Percentiles rank a stretch among this genome's conserved stretches.
phyloP scores from a whole-genome alignment of 2,113 vertebrate species.

The Anser cygnoides region DNA sequence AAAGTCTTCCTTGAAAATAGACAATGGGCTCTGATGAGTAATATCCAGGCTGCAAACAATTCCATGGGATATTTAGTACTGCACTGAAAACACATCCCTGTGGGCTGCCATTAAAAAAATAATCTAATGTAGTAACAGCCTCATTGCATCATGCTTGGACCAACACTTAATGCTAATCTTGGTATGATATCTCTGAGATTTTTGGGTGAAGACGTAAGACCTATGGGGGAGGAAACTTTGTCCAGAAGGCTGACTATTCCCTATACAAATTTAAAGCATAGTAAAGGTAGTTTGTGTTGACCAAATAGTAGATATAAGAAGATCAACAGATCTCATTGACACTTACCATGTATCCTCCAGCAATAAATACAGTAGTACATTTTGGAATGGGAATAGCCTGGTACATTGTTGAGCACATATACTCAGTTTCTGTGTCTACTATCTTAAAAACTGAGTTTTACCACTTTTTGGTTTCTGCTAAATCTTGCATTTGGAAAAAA shows the following conservation, averaged over 20 bases:
- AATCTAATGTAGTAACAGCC: background rate
- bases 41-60: background rate
- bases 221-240: background rate
- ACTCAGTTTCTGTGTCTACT: background rate
- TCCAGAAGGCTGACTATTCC: background rate
- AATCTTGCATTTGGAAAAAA: background rate
- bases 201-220: background rate
- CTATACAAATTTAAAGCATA: background rate
- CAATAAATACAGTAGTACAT: background rate
- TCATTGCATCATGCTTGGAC: background rate
- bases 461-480: conserved; percentile 1
- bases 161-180: background rate
- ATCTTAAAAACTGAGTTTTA: background rate
- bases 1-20: conserved; percentile 38
- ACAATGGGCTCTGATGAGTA: conserved; percentile 5
- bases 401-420: background rate
- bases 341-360: background rate
- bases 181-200: background rate
- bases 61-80: background rate
- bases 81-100: background rate
- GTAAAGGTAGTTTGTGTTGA: background rate
- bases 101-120: background rate
- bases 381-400: background rate
- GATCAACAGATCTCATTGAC: background rate
- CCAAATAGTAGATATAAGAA: background rate